phyloP scores from a whole-genome alignment of 2,113 vertebrate genomes.

The Glaucidium brasilianum region DNA sequence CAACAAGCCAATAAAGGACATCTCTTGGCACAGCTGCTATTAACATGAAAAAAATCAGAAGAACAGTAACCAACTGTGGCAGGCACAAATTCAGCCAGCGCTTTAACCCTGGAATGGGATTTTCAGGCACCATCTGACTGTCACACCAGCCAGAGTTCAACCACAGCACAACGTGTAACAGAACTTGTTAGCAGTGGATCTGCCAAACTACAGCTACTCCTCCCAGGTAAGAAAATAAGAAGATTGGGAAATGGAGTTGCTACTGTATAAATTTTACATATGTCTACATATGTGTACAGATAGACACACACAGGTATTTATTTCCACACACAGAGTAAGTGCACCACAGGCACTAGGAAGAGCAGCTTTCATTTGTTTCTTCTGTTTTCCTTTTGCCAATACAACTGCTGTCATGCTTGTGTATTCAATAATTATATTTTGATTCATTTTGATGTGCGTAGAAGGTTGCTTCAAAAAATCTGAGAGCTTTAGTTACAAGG shows the following conservation, averaged over 20 bases:
- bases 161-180: neutral
- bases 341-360: neutral
- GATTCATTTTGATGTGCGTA: neutral
- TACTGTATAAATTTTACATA: neutral
- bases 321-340: neutral
- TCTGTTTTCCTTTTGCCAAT: neutral
- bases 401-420: neutral
- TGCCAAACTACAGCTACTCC: neutral
- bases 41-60: too few species aligned
- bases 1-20: neutral
- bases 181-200: rapidly evolving
- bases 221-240: neutral
- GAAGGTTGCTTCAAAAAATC: neutral
- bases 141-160: rapidly evolving
- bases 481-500: neutral
- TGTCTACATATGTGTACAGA: neutral
- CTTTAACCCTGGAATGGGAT: rapidly evolving
- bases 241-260: neutral
- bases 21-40: neutral
- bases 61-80: neutral
- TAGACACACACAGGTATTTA: neutral
- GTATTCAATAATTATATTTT: neutral
- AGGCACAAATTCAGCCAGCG: neutral
- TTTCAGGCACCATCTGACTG: neutral
- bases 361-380: neutral